These are phyloP conservation scores for Falco naumanni DNA, from an alignment of 2,797 vertebrate species.

Conservation along the genomic window DNA sequence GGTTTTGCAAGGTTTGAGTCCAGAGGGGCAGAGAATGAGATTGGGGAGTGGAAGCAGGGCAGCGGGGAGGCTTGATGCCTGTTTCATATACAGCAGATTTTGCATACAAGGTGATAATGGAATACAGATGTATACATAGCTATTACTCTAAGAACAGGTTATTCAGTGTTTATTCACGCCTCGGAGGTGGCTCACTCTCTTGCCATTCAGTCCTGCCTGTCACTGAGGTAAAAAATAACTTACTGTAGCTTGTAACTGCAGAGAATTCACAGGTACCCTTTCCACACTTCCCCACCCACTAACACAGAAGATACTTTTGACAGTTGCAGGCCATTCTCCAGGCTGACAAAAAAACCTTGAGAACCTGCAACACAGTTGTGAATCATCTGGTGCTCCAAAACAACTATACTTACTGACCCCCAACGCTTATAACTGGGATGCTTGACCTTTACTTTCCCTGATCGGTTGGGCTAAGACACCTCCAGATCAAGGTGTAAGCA, in stretches of 20 bases:
- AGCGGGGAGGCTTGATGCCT: neutral
- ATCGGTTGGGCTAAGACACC: neutral
- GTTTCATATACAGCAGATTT: neutral
- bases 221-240: neutral
- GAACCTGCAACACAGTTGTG: neutral
- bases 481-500: neutral
- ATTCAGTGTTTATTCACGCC: neutral
- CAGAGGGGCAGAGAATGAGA: neutral
- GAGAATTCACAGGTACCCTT: neutral
- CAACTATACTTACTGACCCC: neutral
- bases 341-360: neutral
- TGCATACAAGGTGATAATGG: neutral
- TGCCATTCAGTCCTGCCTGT: neutral
- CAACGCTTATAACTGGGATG: neutral
- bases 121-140: neutral
- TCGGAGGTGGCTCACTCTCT: neutral
- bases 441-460: neutral
- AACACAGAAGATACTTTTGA: neutral
- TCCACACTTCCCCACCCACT: neutral
- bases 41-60: neutral
- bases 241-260: neutral
- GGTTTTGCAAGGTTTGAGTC: neutral
- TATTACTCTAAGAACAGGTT: neutral
- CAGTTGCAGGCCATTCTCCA: neutral
- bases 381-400: neutral